Percentiles rank a stretch among this genome's conserved stretches.
phyloP scores from a whole-genome alignment of 1,140 invertebrate genomes.

The Solenopsis fugax region DNA sequence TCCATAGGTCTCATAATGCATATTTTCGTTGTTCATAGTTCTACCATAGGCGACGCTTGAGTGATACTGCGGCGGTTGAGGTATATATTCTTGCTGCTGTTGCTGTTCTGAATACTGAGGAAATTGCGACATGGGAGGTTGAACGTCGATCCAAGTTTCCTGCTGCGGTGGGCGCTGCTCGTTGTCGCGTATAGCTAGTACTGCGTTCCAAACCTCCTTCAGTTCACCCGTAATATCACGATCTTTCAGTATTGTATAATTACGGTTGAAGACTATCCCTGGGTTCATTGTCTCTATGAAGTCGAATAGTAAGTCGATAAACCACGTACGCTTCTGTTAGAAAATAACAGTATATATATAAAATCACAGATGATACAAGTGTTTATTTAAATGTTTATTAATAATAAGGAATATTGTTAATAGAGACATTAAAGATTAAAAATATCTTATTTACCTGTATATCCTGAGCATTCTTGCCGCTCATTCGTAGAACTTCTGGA shows the following conservation, averaged over 20 bases:
- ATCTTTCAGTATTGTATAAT: slow-evolving; percentile 89
- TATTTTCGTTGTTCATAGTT: slow-evolving; percentile 55
- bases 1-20: slow-evolving; percentile 66
- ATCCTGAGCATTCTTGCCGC: slow-evolving; percentile 90
- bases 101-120: slow-evolving; percentile 76
- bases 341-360: slow-evolving; percentile 23
- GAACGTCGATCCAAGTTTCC: slow-evolving; percentile 81
- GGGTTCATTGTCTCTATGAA: slow-evolving; percentile 91
- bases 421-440: neutral
- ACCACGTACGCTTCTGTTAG: slow-evolving; percentile 88
- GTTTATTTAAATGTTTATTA: neutral
- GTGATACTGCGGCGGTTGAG: slow-evolving; percentile 74
- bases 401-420: neutral
- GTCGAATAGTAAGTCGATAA: slow-evolving; percentile 90
- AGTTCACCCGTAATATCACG: slow-evolving; percentile 90
- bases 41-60: slow-evolving; percentile 68
- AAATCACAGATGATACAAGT: slow-evolving; percentile 11
- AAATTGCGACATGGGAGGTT: slow-evolving; percentile 79
- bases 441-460: slow-evolving; percentile 85
- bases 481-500: slow-evolving; percentile 89
- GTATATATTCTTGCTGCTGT: slow-evolving; percentile 68
- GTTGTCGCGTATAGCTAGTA: slow-evolving; percentile 89
- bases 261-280: slow-evolving; percentile 87
- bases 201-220: slow-evolving; percentile 91
- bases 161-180: slow-evolving; percentile 82